phyloP scores from a whole-genome alignment of 2,797 vertebrate genomes.

The Phoebastria nigripes region DNA sequence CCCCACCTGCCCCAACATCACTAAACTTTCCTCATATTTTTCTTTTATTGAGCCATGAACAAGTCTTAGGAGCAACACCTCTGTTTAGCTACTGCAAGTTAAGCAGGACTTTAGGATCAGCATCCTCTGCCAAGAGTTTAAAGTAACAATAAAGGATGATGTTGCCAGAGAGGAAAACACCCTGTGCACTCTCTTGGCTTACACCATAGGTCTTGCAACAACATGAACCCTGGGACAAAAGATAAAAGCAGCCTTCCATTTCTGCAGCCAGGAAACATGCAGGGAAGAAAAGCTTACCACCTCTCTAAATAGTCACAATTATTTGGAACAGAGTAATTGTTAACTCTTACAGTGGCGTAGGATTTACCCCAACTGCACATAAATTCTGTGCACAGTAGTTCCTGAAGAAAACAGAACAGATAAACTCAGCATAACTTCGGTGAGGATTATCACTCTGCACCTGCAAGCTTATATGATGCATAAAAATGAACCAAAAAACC shows the following conservation, averaged over 20 bases:
- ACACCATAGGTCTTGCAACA: not conserved
- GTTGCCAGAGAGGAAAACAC: not conserved
- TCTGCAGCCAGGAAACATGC: not conserved
- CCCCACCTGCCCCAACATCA: not conserved
- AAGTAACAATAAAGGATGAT: not conserved
- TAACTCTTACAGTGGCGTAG: not conserved
- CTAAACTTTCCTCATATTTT: not conserved
- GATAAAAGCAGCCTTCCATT: not conserved
- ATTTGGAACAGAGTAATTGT: rapidly evolving
- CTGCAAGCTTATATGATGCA: rapidly evolving
- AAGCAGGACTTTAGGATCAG: not conserved
- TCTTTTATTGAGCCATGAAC: not conserved
- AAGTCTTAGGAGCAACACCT: rapidly evolving
- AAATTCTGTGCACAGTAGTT: not conserved
- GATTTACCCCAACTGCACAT: not conserved
- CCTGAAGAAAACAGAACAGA: not conserved
- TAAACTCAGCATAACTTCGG: not conserved
- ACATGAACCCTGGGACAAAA: not conserved
- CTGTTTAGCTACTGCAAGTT: not conserved
- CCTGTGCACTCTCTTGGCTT: not conserved
- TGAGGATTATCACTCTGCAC: not conserved
- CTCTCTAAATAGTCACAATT: not conserved
- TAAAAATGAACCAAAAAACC: rapidly evolving
- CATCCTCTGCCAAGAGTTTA: not conserved
- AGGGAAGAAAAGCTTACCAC: not conserved